Evolutionary conservation across 2,113 vertebrate genomes (phyloP), one percentile per base, ranked within the genome.

Genomic region (Poeciliopsis retropinna): DNA sequence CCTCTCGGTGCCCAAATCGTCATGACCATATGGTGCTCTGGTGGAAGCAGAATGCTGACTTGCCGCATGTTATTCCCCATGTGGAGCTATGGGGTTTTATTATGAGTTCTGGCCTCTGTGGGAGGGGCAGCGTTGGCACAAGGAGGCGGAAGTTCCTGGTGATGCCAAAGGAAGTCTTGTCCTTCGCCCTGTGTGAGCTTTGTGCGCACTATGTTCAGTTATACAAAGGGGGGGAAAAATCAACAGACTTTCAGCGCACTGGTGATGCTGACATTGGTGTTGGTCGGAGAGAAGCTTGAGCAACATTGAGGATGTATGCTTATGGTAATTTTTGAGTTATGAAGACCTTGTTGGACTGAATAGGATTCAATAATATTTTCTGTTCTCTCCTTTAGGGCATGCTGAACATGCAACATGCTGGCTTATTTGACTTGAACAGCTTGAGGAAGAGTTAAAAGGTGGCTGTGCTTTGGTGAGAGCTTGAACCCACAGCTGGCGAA

Each of bases 401-500:
- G 83, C 93, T 97, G 96, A 93, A 92, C 91, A 81, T 88, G 83
- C 92, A 95, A 71, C 75, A 97, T 98, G 96, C 89, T 90, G 64
- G 79, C 90, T 91, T 92, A 72, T 75, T 19, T 3, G 88, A 83
- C 77, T 69, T 90, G 85, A 91, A 91, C 92, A 90, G 85, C 81
- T 93, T 96, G 92, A 96, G 95, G 74, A 85, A 70, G 1, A 82
- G 63, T 81, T 64, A 31, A 78, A 70, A 73, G 78, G 83, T 81
- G 77, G 67, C 79, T 61, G 67, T 47, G 41, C 82, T 54, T 54
- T 87, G 68, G 84, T 86, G 91, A 76, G 90, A 91, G 82, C 84
- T 78, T 63, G 82, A 80, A 90, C 86, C 69, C 41, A 88, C 91
- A 72, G 86, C 80, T 87, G 88, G 71, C 83, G 79, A 68, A 82